Conservation (phyloP, 1,140 invertebrate species). For the Drosophila sproati region DNA sequence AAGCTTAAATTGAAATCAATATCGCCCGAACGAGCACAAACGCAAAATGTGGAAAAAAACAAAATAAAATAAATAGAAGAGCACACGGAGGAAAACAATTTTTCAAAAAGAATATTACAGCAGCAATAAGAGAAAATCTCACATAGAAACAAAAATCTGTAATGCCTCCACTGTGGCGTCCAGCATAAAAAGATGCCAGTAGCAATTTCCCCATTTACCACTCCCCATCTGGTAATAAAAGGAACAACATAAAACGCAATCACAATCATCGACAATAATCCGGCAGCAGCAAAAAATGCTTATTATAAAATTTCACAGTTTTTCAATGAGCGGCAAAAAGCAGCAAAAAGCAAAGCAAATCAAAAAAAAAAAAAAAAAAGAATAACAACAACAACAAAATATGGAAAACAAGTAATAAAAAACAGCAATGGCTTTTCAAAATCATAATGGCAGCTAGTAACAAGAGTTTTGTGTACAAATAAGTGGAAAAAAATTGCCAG, state of each 20-base stretch:
- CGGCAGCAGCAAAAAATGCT: slow-evolving; percentile 81
- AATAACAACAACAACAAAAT: slow-evolving; percentile 20
- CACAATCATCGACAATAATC: slow-evolving; percentile 84
- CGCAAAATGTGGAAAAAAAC: slow-evolving; percentile 37
- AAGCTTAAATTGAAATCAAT: slow-evolving; percentile 82
- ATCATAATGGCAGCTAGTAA: slow-evolving; percentile 85
- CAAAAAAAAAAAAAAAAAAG: slow-evolving; percentile 1
- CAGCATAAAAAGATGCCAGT: slow-evolving; percentile 2
- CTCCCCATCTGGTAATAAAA: slow-evolving; percentile 68
- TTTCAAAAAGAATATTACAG: slow-evolving; percentile 81
- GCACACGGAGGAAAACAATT: slow-evolving; percentile 64
- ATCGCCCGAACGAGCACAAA: slow-evolving; percentile 69
- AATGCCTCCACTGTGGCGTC: slow-evolving; percentile 21
- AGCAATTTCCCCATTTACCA: slow-evolving; percentile 13
- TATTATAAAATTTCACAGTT: slow-evolving; percentile 85
- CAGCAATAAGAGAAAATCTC: slow-evolving; percentile 42
- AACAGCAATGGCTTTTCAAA: slow-evolving; percentile 84
- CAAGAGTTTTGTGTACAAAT: slow-evolving; percentile 84
- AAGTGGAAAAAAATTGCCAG: slow-evolving; percentile 61
- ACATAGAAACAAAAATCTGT: slow-evolving; percentile 9
- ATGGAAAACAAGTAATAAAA: slow-evolving; percentile 16
- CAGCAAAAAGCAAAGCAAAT: slow-evolving; percentile 33
- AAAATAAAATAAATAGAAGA: slow-evolving; percentile 18
- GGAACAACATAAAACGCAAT: slow-evolving; percentile 83
- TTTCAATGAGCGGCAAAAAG: slow-evolving; percentile 76